Evolutionary conservation across 2,888 invertebrate species (phyloP).

Genomic region (Hemistola chrysoprasaria): DNA sequence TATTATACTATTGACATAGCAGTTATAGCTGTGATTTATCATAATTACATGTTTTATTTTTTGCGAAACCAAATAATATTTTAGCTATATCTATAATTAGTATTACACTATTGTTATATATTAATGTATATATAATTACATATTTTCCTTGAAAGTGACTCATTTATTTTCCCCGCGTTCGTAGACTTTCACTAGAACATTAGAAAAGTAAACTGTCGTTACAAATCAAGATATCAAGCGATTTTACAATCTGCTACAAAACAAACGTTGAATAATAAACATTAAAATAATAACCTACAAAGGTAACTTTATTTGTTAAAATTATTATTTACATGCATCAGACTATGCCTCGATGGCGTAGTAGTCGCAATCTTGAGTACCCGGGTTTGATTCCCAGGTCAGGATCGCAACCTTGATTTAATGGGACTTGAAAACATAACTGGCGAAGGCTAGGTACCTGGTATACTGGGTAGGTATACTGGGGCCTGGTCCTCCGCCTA

Average conservation of each 20-base stretch:
- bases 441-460: too few species aligned
- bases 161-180: constrained; percentile 22
- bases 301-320: too few species aligned
- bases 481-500: too few species aligned
- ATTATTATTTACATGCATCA: too few species aligned
- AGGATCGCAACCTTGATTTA: too few species aligned
- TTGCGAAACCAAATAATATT: constrained; percentile 35
- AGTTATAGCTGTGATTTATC: constrained; percentile 66
- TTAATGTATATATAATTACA: constrained; percentile 24
- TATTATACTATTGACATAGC: constrained; percentile 26
- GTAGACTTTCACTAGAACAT: constrained; percentile 16
- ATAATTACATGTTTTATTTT: constrained; percentile 24
- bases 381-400: too few species aligned
- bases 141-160: constrained; percentile 14
- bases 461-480: too few species aligned
- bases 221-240: constrained; percentile 11
- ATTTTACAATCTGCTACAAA: constrained; percentile 3
- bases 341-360: too few species aligned
- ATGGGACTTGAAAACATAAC: too few species aligned
- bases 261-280: background rate
- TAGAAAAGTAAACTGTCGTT: constrained; percentile 9
- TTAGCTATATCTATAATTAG: constrained; percentile 15
- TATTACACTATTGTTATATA: constrained; percentile 13
- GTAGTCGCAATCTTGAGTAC: too few species aligned
- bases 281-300: too few species aligned